Evolutionary conservation across 2,888 invertebrate species (phyloP), one percentile per base, ranked within the genome.

Genomic region (Neoscelio sp.): DNA sequence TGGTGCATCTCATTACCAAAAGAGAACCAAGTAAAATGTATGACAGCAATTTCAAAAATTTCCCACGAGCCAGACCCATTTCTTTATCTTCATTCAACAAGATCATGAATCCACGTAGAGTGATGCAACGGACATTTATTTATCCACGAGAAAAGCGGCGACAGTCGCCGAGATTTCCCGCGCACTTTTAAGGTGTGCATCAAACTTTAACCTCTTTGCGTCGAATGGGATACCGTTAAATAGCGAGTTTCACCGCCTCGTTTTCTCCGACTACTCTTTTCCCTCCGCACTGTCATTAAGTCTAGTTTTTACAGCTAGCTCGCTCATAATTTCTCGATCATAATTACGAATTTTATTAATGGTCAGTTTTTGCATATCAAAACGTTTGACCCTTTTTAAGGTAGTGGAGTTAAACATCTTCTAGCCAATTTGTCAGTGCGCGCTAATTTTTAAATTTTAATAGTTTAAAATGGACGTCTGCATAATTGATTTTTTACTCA

Each of bases 171-270:
- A 17, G 73, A 64, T 73, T 73, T 64, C 64, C 64, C 64, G 73
- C 64, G 60, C 42, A 60, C 71, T 50, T 52, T 60, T 58, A 54
- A 58, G 58, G 68, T 74, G 73, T 62, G 78, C 67, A 68, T 67
- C 62, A 62, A 68, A 73, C 67, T 78, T 73, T 78, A 62, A 78
- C 73, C 68, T 68, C 46, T 42, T 64, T 73, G 73, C 65, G 64
- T 58, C 40, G 67, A 60, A 70, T 70, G 56, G 58, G 50, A 58
- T 74, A 79, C 79, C 79, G 79, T 79, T 79, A 79, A 74, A 68
- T 68, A 71, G 74, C 68, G 60, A 75, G 79, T 73, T 78, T 78
- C 78, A 78, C 74, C 70, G 78, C 58, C 60, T 62, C 74, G 70
- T 79, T 79, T 78, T 79, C 79, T 79, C 79, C 65, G 58, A 17